Conservation (phyloP, 2,888 invertebrate species). For the Drosophila nr. medialis region DNA sequence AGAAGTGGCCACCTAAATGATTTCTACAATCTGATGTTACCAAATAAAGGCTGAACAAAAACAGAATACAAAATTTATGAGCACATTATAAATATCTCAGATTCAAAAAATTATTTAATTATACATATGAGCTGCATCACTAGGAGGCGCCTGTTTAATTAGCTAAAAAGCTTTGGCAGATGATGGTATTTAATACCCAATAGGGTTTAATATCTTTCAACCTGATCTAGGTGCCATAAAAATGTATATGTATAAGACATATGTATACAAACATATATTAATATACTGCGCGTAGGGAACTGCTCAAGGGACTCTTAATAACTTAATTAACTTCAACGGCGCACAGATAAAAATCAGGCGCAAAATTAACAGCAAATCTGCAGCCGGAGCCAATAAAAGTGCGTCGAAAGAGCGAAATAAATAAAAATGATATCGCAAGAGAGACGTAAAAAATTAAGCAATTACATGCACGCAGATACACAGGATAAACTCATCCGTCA, state of each 20-base stretch:
- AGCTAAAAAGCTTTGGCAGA: constrained; percentile 59
- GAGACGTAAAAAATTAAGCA: constrained; percentile 66
- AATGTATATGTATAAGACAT: constrained; percentile 26
- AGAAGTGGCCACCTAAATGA: background rate
- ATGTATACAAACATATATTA: constrained; percentile 37
- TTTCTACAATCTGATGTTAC: background rate
- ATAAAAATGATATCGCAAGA: constrained; percentile 45
- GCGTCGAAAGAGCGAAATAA: constrained; percentile 43
- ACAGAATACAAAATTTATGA: constrained; percentile 20
- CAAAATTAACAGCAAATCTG: constrained; percentile 68
- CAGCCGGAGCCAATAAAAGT: constrained; percentile 48
- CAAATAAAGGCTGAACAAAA: background rate
- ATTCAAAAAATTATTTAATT: constrained; percentile 16
- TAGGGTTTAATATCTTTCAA: constrained; percentile 55
- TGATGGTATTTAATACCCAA: constrained; percentile 10
- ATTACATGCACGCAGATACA: constrained; percentile 65
- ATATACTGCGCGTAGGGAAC: constrained; percentile 31
- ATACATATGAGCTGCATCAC: constrained; percentile 31
- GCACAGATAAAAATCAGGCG: constrained; percentile 71
- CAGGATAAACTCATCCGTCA: constrained; percentile 20
- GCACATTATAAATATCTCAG: constrained; percentile 20
- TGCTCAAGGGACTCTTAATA: constrained; percentile 66
- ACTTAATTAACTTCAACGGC: constrained; percentile 69
- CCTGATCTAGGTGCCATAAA: constrained; percentile 73
- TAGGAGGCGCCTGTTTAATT: constrained; percentile 58